Base-by-base conservation (phyloP, 2,888 invertebrate species). In the Atrina japonica region DNA sequence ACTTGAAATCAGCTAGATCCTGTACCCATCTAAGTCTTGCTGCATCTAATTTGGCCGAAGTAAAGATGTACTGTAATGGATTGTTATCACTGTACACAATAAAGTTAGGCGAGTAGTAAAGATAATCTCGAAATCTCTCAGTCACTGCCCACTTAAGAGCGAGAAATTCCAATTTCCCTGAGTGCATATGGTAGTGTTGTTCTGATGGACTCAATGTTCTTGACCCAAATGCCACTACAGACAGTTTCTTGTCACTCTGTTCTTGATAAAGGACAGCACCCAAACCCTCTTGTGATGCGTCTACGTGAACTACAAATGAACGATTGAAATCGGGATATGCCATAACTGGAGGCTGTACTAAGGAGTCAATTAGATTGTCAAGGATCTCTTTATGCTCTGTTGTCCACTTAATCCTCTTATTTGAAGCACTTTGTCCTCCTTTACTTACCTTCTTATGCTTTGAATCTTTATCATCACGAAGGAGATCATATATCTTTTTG, bases 171-270 rank as follows among this genome's bases (percentile, higher is more conserved):
- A 49, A 73, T 71, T 18, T 70, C 43, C 41, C 70, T 76, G 6
- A 70, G 21, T 75, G 77, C 68, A 66, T 49, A 43, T 74, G 68
- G 40, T 81, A 83, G 35, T 73, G 76, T 30, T 67, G 65, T 41
- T 83, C 80, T 11, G 80, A 61, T 27, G 73, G 69, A 16, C 61
- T 69, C 14, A 78, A 53, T 9, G 80, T 76, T 14, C 78, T 67
- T 2, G 82, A 81, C 1, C 66, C 70, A 43, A 73, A 81, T 0
- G 76, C 80, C 2, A 83, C 72, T 70, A 76, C 78, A 9, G 40
- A 58, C 25, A 73, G 66, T 35, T 49, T 61, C 3, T 73, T 75
- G 6, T 11, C 9, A n/a, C 23, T 23, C 14, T 69, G 52, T 7
- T 14, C 27, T 41, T 70, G 70, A 47, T 70, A 70, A 41, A 64